phyloP scores from a whole-genome alignment of 2,888 invertebrate genomes.

The Amphipyra tragopoginis region DNA sequence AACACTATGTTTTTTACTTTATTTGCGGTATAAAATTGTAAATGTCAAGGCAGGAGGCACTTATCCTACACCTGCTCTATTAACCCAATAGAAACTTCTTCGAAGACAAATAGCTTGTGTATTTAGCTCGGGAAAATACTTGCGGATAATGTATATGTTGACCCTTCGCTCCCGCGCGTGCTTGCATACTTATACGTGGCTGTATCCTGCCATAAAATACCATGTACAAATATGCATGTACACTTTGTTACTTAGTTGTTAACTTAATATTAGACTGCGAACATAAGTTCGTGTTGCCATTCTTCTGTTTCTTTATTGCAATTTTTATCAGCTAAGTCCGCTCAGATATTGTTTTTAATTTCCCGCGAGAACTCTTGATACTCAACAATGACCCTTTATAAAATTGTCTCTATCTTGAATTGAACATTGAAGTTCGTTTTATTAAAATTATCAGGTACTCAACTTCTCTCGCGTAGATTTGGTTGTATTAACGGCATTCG shows the following conservation, averaged over 20 bases:
- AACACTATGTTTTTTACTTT: slow-evolving; percentile 34
- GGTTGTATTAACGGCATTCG: slow-evolving; percentile 6
- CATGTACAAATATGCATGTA: slow-evolving; percentile 21
- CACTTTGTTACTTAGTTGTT: slow-evolving; percentile 23
- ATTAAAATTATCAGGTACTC: slow-evolving; percentile 9
- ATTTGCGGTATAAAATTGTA: slow-evolving; percentile 28
- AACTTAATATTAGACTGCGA: slow-evolving; percentile 28
- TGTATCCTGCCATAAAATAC: slow-evolving; percentile 43
- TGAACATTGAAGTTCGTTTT: slow-evolving; percentile 9
- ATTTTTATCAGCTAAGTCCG: slow-evolving; percentile 31
- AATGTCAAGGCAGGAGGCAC: slow-evolving; percentile 47
- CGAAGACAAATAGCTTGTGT: slow-evolving; percentile 71
- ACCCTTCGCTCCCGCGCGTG: slow-evolving; percentile 49
- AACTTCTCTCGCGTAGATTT: slow-evolving; percentile 11
- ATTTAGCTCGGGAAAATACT: slow-evolving; percentile 62
- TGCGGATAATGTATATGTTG: slow-evolving; percentile 65
- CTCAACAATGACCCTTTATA: slow-evolving; percentile 10
- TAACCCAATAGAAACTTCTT: slow-evolving; percentile 68
- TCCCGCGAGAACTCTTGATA: slow-evolving; percentile 20
- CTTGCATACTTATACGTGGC: slow-evolving; percentile 34
- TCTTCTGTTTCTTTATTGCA: slow-evolving; percentile 42
- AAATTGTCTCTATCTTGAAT: slow-evolving; percentile 6
- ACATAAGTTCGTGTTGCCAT: slow-evolving; percentile 28
- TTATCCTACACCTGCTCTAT: slow-evolving; percentile 67
- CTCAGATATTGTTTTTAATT: slow-evolving; percentile 19